phyloP scores from a whole-genome alignment of 2,113 vertebrate genomes.

The Aleadryas rufinucha region DNA sequence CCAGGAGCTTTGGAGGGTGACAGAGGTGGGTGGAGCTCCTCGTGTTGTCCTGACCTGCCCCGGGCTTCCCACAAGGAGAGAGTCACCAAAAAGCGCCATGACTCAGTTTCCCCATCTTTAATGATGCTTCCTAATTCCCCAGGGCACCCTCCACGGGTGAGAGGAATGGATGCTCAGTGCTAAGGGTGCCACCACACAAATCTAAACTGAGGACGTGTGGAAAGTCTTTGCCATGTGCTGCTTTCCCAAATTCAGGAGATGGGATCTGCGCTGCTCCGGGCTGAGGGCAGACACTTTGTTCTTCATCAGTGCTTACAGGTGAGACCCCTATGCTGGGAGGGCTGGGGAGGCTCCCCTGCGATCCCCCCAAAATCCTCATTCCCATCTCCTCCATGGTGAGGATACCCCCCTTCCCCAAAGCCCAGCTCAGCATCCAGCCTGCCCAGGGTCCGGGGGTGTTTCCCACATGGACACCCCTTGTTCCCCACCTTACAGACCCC shows the following conservation, averaged over 20 bases:
- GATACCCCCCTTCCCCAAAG: accelerated
- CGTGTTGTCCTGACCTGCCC: neutral
- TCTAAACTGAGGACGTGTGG: accelerated
- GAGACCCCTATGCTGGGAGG: neutral
- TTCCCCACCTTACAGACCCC: neutral
- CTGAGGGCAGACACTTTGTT: accelerated
- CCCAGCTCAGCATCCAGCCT: neutral
- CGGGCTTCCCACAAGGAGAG: accelerated
- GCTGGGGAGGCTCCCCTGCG: neutral
- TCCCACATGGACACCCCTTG: accelerated
- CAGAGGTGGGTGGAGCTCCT: neutral
- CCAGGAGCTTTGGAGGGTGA: neutral
- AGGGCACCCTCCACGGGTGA: accelerated
- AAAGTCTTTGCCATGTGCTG: neutral
- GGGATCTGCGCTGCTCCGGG: accelerated
- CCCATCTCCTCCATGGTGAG: neutral
- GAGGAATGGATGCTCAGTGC: accelerated
- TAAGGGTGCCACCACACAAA: accelerated
- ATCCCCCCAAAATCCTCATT: neutral
- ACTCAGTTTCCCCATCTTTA: neutral
- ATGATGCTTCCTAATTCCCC: neutral
- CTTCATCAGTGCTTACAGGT: accelerated
- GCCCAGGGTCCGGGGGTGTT: accelerated
- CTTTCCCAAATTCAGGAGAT: neutral
- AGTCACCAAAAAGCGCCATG: neutral